These are phyloP conservation scores for Cerceris ruficornis DNA, from an alignment of 2,888 invertebrate species.

Conservation along the genomic window DNA sequence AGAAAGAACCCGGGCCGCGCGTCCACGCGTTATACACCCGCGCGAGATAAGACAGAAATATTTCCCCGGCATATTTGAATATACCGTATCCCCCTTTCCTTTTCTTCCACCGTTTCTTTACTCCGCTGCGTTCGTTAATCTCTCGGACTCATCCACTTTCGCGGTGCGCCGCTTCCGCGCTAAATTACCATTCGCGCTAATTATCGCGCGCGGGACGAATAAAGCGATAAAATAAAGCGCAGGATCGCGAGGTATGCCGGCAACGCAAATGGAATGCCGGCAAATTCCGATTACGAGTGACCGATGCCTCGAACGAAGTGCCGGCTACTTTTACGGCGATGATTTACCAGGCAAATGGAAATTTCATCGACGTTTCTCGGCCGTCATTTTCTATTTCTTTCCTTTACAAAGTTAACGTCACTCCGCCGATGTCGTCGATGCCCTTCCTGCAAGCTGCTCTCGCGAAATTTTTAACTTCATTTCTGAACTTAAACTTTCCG, in stretches of 20 bases:
- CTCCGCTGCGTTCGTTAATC: constrained; percentile 39
- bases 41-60: constrained; percentile 43
- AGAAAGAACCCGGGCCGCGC: not conserved
- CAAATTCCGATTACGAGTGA: too few relatives aligned
- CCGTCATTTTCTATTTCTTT: too few relatives aligned
- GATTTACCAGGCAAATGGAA: too few relatives aligned
- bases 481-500: too few relatives aligned
- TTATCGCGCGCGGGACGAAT: constrained; percentile 46
- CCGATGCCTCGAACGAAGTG: too few relatives aligned
- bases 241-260: constrained; percentile 24
- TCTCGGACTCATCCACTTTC: constrained; percentile 50
- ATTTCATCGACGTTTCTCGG: too few relatives aligned
- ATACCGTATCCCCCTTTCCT: constrained; percentile 31
- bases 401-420: too few relatives aligned
- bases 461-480: too few relatives aligned
- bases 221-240: constrained; percentile 37
- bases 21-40: constrained; percentile 25
- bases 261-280: constrained; percentile 25
- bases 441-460: too few relatives aligned
- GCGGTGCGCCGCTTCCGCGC: constrained; percentile 33
- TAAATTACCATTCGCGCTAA: constrained; percentile 52
- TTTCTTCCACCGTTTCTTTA: constrained; percentile 28
- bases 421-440: too few relatives aligned
- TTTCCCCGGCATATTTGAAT: constrained; percentile 47
- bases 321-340: too few relatives aligned